phyloP scores from a whole-genome alignment of 2,888 invertebrate genomes.

The Anarsia innoxiella region DNA sequence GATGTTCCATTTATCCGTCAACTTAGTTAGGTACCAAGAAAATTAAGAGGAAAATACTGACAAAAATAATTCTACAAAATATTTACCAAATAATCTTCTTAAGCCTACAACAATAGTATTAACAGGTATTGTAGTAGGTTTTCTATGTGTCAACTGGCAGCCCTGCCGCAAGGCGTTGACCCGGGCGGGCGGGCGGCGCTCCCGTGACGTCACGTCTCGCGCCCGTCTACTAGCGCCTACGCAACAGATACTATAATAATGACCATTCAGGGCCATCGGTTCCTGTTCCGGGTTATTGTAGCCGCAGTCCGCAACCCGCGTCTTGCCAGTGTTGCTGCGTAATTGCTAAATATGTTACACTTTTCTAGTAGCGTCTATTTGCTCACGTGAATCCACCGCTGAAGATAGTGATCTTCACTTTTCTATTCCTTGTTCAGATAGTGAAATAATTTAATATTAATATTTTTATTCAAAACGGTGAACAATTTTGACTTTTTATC shows the following conservation, averaged over 20 bases:
- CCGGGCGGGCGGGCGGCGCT: constrained; percentile 46
- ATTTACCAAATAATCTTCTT: background rate
- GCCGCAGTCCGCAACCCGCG: background rate
- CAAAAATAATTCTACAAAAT: no score
- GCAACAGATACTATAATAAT: constrained; percentile 26
- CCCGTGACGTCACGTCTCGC: constrained; percentile 64
- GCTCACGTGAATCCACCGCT: no score
- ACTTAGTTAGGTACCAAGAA: no score
- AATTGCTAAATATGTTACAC: background rate
- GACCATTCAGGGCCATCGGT: constrained; percentile 29
- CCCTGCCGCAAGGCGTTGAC: constrained; percentile 47
- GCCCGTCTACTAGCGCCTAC: constrained; percentile 47
- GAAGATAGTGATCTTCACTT: no score
- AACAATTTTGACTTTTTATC: no score
- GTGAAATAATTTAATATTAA: no score
- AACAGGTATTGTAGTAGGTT: background rate
- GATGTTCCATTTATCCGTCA: no score
- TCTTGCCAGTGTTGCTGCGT: background rate
- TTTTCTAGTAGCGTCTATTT: no score
- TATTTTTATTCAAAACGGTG: no score
- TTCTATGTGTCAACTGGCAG: background rate
- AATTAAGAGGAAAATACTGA: no score
- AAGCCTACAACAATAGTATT: background rate
- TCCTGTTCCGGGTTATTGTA: constrained; percentile 25
- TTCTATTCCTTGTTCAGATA: no score